These are phyloP conservation scores for Cremastobaeus sp. DNA, from an alignment of 2,888 invertebrate genomes.

Conservation along the genomic window DNA sequence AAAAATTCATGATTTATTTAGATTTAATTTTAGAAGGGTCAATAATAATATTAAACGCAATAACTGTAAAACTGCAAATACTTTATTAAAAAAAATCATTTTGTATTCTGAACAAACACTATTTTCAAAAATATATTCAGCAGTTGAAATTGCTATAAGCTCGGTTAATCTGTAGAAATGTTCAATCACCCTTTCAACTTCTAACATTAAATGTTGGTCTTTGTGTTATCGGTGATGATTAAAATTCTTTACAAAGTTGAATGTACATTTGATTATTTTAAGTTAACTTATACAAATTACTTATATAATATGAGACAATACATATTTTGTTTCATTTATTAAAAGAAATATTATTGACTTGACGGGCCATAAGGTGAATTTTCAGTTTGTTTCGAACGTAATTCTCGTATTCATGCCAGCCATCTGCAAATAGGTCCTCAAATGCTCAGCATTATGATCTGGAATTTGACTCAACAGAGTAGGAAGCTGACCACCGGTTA, in stretches of 20 bases:
- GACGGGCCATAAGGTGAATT: conserved; percentile 45
- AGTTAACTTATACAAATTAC: not conserved
- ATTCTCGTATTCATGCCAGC: conserved; percentile 73
- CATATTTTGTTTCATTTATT: conserved; percentile 22
- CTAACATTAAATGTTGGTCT: not conserved
- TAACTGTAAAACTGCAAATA: conserved; percentile 33
- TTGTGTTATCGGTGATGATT: conserved; percentile 2
- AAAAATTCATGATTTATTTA: too few species aligned
- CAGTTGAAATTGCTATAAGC: not conserved
- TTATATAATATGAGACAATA: not conserved
- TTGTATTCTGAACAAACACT: not conserved
- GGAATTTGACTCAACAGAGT: conserved; percentile 83
- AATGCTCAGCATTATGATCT: conserved; percentile 72
- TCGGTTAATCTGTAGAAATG: not conserved
- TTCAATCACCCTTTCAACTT: too few species aligned
- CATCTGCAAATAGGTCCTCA: conserved; percentile 74
- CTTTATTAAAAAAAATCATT: conserved; percentile 36
- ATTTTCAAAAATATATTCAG: conserved; percentile 12
- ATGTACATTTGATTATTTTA: conserved; percentile 14
- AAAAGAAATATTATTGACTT: conserved; percentile 44
- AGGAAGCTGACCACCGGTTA: conserved; percentile 86
- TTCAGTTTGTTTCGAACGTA: conserved; percentile 36
- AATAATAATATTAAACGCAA: not conserved
- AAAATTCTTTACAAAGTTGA: conserved; percentile 24
- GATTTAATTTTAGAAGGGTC: not conserved